phyloP scores from a whole-genome alignment of 2,113 vertebrate genomes.

The Xenopus laevis region DNA sequence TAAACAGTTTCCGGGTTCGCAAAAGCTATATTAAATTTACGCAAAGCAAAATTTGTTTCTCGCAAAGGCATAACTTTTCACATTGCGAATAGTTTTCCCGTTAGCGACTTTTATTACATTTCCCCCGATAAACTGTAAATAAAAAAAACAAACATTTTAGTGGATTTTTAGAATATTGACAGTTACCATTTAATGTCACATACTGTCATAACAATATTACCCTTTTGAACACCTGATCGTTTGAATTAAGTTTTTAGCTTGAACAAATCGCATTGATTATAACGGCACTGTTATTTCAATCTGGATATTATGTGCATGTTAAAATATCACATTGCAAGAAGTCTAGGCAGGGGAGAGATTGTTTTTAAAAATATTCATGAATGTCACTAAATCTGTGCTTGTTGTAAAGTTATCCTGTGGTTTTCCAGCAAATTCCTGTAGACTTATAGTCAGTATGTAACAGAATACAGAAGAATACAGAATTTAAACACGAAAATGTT shows the following conservation, averaged over 20 bases:
- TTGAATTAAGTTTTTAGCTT: slow-evolving; percentile 1
- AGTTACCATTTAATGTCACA: not conserved
- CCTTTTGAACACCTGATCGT: not conserved
- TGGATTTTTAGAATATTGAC: not conserved
- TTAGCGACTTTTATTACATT: no score
- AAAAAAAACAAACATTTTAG: not conserved
- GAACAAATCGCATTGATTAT: not conserved
- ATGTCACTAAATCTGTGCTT: not conserved
- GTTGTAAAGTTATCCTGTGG: not conserved
- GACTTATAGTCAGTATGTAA: no score
- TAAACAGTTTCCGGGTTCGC: no score
- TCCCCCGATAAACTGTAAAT: no score
- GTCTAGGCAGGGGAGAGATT: not conserved
- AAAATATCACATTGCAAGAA: not conserved
- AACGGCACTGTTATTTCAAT: slow-evolving; percentile 2
- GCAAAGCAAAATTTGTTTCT: no score
- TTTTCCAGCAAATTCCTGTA: not conserved
- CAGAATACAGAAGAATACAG: no score
- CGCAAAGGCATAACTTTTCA: no score
- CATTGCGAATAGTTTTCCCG: no score
- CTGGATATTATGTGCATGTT: not conserved
- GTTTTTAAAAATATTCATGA: not conserved
- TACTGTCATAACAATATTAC: not conserved
- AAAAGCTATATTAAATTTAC: no score
- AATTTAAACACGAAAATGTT: no score